phyloP scores from a whole-genome alignment of 2,113 vertebrate genomes.

The Pedetes capensis region DNA sequence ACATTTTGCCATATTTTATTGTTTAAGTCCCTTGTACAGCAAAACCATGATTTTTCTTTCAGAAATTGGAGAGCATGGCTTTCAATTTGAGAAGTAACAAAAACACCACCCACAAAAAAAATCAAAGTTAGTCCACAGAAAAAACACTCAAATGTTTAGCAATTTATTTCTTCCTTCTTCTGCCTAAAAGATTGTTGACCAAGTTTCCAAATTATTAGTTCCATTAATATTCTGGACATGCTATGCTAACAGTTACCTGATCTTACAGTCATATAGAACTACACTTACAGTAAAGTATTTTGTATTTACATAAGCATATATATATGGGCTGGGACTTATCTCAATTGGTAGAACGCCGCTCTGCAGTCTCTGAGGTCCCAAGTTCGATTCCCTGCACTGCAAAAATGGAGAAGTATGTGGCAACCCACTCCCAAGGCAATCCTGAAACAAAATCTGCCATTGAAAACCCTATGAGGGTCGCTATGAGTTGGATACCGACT shows the following conservation, averaged over 20 bases:
- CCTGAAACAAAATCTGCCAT: too few relatives aligned
- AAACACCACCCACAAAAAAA: background rate
- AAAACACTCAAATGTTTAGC: background rate
- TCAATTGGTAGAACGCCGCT: too few relatives aligned
- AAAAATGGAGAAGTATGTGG: too few relatives aligned
- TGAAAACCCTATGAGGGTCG: too few relatives aligned
- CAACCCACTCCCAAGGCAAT: too few relatives aligned
- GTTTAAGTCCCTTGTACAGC: background rate
- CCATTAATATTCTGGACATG: background rate
- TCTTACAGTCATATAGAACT: background rate
- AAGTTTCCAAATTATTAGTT: background rate
- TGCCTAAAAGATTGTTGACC: background rate
- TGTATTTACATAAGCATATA: background rate
- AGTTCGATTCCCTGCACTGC: too few relatives aligned
- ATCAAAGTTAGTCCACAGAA: background rate
- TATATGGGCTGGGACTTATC: too few relatives aligned
- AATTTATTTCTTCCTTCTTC: background rate
- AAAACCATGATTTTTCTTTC: slow-evolving; percentile 28
- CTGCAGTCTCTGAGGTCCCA: too few relatives aligned
- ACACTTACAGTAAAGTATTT: background rate
- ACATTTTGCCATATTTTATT: slow-evolving; percentile 51
- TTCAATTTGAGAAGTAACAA: slow-evolving; percentile 42
- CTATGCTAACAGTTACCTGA: background rate
- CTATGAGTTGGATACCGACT: too few relatives aligned
- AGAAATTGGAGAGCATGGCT: slow-evolving; percentile 12